Evolutionary conservation across 1,140 invertebrate species (phyloP), one percentile per base, ranked within the genome.

Genomic region (Colletes gigas): DNA sequence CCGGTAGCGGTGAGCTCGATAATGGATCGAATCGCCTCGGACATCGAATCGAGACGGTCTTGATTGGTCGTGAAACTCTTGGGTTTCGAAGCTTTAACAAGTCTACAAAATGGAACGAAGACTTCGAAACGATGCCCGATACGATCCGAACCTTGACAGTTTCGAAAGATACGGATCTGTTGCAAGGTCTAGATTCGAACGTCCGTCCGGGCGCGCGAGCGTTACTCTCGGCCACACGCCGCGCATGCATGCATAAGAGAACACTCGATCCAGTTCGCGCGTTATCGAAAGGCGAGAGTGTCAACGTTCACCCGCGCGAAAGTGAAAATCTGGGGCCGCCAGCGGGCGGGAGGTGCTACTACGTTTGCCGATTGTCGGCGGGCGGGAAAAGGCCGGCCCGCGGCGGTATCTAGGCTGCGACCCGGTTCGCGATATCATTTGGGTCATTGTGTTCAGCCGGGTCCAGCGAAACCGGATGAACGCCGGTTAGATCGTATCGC

Each of bases 371-470:
- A 82, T 83, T 85, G 84, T 76, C 81, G 81, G 4, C 60, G 41
- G 65, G 44, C 52, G 75, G 83, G 83, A 76, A 86, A 73, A 87
- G 84, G 81, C 84, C 85, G 85, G 55, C 77, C 79, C 73, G 78
- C 78, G 68, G 21, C 83, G 84, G 87, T 90, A 91, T 91, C 90
- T 91, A 90, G 90, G 90, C 83, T 90, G 78, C 83, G 90, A 91
- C 89, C 90, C 83, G 87, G 83, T 91, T 91, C 78, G 82, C 86
- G 66, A 70, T 90, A 91, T 91, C 89, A 91, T 91, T 91, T 89
- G 81, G 90, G 90, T 91, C 90, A 88, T 86, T 87, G 84, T 85
- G 86, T 80, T 89, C 89, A 81, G 70, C 83, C 83, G 83, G 89
- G 84, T 84, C 84, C 88, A 85, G 76, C 84, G 86, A 86, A 86